Conservation (phyloP, 2,113 vertebrate species). For the Prietella phreatophila region DNA sequence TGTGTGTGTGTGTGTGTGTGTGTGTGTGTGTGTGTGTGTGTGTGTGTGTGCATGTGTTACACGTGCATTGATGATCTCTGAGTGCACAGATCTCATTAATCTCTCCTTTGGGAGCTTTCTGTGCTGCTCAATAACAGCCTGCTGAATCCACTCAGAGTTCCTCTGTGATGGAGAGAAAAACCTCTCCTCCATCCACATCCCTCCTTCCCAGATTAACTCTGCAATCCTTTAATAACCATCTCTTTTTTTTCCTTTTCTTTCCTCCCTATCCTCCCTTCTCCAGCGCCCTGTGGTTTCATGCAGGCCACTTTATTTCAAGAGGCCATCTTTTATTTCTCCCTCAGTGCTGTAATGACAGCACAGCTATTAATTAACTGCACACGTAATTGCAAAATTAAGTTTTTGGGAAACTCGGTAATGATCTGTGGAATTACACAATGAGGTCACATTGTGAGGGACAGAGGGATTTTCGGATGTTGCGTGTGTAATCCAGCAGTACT, state of each 20-base stretch:
- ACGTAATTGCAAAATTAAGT: constrained; percentile 84
- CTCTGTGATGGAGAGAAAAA: constrained; percentile 49
- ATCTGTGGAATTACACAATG: constrained; percentile 77
- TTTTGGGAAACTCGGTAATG: constrained; percentile 80
- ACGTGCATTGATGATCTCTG: constrained; percentile 53
- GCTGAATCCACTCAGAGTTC: constrained; percentile 53
- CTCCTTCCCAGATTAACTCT: constrained; percentile 74
- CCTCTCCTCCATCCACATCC: constrained; percentile 41
- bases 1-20: background rate
- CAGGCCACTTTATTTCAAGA: constrained; percentile 77
- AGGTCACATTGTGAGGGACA: constrained; percentile 58
- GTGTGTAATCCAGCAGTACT: constrained; percentile 68
- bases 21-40: constrained; percentile 28
- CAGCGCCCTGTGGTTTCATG: constrained; percentile 62
- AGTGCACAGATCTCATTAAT: constrained; percentile 69
- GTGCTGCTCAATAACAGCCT: constrained; percentile 54
- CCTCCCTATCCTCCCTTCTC: constrained; percentile 42
- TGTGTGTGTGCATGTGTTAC: constrained; percentile 24
- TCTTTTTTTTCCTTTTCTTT: constrained; percentile 64
- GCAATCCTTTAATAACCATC: constrained; percentile 79
- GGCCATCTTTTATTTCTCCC: constrained; percentile 62
- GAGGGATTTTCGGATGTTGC: constrained; percentile 56
- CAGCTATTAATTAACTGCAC: constrained; percentile 84
- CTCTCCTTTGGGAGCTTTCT: constrained; percentile 62
- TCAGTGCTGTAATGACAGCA: constrained; percentile 77